Percentiles rank a stretch among this genome's conserved stretches.
These are phyloP conservation scores for Diabrotica balteata DNA, from an alignment of 2,888 invertebrate genomes.

Conservation along the genomic window DNA sequence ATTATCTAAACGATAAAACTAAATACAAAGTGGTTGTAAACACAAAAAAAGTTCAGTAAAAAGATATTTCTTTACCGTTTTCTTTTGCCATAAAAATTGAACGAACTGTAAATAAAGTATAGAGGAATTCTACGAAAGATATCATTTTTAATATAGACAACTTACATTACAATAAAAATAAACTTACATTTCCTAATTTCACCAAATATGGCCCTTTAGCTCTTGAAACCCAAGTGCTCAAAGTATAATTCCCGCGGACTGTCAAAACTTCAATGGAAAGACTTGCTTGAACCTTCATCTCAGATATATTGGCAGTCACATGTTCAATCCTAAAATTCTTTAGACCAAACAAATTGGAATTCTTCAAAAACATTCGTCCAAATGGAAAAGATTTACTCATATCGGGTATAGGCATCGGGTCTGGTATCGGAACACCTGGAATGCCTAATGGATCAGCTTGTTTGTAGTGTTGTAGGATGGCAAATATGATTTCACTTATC, in stretches of 20 bases:
- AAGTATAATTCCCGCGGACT: constrained; percentile 77
- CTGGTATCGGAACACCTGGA: constrained; percentile 81
- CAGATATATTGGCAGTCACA: constrained; percentile 74
- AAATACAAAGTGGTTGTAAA: too few relatives aligned
- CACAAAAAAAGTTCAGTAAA: too few relatives aligned
- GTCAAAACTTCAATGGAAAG: constrained; percentile 74
- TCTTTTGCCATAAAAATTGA: too few relatives aligned
- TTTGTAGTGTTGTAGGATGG: constrained; percentile 79
- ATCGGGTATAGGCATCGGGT: constrained; percentile 81
- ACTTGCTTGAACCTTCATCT: constrained; percentile 78
- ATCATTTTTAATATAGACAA: too few relatives aligned
- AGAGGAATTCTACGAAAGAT: too few relatives aligned
- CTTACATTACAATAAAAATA: background rate
- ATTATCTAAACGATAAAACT: too few relatives aligned
- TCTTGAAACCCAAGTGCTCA: constrained; percentile 72
- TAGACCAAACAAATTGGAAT: constrained; percentile 76
- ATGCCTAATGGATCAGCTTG: constrained; percentile 80
- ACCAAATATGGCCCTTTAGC: constrained; percentile 82
- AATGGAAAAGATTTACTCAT: constrained; percentile 75
- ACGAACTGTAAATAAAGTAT: too few relatives aligned
- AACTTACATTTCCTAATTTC: constrained; percentile 71
- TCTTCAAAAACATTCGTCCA: constrained; percentile 64
- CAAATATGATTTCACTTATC: constrained; percentile 74
- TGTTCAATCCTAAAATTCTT: constrained; percentile 79
- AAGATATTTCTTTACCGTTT: too few relatives aligned